A percentile compares a stretch with the other conserved stretches of the same genome.
Evolutionary conservation across 2,888 invertebrate genomes (phyloP).

Genomic region (Sinotaia quadrata): DNA sequence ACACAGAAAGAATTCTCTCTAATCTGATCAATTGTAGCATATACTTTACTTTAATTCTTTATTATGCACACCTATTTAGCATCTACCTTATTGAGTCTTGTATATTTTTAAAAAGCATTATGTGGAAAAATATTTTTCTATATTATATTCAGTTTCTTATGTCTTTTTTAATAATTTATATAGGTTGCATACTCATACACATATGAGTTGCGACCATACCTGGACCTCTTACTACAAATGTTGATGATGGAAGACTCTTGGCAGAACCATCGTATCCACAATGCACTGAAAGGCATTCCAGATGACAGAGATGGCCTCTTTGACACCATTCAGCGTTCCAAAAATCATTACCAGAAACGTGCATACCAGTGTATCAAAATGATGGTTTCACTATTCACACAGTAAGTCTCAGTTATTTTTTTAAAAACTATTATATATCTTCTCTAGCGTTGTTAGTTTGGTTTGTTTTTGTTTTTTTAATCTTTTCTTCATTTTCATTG

Average conservation of each 20-base stretch:
- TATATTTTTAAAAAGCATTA: neutral
- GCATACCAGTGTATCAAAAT: conserved; percentile 98
- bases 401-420: no score
- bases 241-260: conserved; percentile 94
- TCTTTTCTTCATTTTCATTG: no score
- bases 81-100: neutral
- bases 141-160: neutral
- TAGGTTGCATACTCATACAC: conserved; percentile 90
- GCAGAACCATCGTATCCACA: conserved; percentile 94
- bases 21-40: no score
- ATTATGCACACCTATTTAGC: no score
- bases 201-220: conserved; percentile 92
- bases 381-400: conserved; percentile 90
- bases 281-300: conserved; percentile 88
- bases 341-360: conserved; percentile 95
- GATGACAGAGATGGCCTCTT: conserved; percentile 92
- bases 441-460: no score
- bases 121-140: neutral
- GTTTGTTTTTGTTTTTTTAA: no score
- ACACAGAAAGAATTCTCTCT: no score
- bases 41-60: no score
- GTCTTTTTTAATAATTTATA: neutral
- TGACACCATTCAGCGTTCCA: conserved; percentile 92
- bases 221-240: conserved; percentile 89
- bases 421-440: no score